Base-by-base conservation (phyloP, 2,888 invertebrate genomes). In the Mythimna lalbum region DNA sequence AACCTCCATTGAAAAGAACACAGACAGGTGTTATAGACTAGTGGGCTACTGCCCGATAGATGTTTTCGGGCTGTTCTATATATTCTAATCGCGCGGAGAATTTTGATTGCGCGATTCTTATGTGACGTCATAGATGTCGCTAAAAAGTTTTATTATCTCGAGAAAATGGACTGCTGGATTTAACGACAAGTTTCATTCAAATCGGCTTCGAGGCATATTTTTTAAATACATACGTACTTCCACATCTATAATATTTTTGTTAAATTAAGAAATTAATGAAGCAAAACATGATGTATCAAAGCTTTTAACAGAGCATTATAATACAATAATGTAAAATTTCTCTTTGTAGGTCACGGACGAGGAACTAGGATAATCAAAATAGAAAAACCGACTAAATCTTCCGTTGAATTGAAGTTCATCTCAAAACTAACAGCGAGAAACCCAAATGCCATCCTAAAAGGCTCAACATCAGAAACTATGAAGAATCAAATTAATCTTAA, bases 401-500 rank as follows among this genome's bases (percentile, higher is more conserved):
- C 80, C 23, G 79, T 87, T 73, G 85, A 88, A 78, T 70, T 90
- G 83, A 90, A 89, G 85, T 86, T 90, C 64, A 75, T 87, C 66
- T 76, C 82, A 49, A 86, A 84, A 71, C 67, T 65, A 68, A 53
- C 73, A 50, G 43, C 62, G 21, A 64, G 23, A 27, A 64, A 73
- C 10, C 9, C 61, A 36, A 73, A 53, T 56, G 5, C 33, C 5
- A 39, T 60, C 2, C 0, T 55, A 9, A 68, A 10, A 10, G 69
- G 63, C 19, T 21, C 72, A 0, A 14, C 63, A 23, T 47, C 80
- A 9, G 86, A 85, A 27, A 60, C 59, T 1, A 12, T 55, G 27
- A 86, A 84, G 80, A 89, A 91, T 62, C 86, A 85, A 64, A 75
- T 87, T 7, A 92, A 92, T 70, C 74, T 93, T 10, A 87, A 73